A percentile compares a stretch with the other conserved stretches of the same genome.
phyloP scores from a whole-genome alignment of 2,888 invertebrate species.

The Chalcosyrphus nemorum region DNA sequence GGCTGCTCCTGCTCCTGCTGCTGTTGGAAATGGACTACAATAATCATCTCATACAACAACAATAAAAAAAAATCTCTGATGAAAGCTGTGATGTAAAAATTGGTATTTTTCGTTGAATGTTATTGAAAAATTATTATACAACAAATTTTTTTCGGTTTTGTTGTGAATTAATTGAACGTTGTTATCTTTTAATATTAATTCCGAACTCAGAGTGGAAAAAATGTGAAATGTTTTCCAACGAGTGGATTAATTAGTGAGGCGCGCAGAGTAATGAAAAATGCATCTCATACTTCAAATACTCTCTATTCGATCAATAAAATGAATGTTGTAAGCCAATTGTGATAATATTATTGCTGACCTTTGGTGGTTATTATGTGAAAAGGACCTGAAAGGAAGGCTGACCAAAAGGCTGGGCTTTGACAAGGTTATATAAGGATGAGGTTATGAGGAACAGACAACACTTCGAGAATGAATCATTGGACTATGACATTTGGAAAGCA shows the following conservation, averaged over 20 bases:
- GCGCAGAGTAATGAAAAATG: not conserved
- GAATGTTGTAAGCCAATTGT: not conserved
- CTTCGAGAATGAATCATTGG: too few relatives aligned
- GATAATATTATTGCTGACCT: too few relatives aligned
- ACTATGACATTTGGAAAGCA: too few relatives aligned
- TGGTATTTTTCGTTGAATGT: constrained; percentile 35
- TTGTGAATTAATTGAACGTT: constrained; percentile 12
- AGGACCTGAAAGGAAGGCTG: too few relatives aligned
- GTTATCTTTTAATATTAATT: not conserved
- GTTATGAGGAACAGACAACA: too few relatives aligned
- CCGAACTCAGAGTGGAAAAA: not conserved
- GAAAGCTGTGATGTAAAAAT: constrained; percentile 22
- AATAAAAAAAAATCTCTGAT: constrained; percentile 2
- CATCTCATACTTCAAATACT: not conserved
- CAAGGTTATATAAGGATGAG: too few relatives aligned
- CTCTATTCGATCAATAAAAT: not conserved
- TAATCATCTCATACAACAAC: constrained; percentile 18
- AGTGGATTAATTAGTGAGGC: not conserved
- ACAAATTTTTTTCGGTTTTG: not conserved
- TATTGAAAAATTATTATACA: constrained; percentile 31
- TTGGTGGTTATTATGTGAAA: too few relatives aligned
- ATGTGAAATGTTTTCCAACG: not conserved
- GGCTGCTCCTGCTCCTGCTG: not conserved
- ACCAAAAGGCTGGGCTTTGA: too few relatives aligned
- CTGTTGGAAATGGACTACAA: constrained; percentile 34